Percentiles rank a stretch among this genome's conserved stretches.
Evolutionary conservation across 2,797 vertebrate genomes (phyloP).

Genomic region (Diglossa cyanea): DNA sequence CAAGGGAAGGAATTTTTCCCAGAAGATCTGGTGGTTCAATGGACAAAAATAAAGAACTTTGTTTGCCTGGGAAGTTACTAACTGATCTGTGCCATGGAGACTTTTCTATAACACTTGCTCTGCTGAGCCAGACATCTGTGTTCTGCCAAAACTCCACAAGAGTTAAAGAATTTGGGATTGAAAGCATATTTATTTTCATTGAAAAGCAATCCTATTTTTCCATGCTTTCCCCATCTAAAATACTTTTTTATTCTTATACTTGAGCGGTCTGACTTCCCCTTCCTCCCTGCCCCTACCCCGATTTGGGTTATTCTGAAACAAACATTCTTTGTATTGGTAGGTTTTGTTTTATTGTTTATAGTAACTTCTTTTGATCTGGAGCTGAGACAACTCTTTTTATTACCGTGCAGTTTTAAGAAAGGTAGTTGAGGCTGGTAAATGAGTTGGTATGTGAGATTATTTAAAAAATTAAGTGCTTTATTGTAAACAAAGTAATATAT

Average conservation of each 20-base stretch:
- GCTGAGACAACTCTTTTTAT: not conserved
- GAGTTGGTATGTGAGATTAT: not conserved
- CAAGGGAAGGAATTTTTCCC: not conserved
- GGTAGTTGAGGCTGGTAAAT: not conserved
- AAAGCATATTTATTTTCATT: not conserved
- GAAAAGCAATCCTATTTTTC: not conserved
- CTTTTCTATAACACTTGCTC: not conserved
- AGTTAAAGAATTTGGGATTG: not conserved
- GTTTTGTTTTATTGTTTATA: not conserved
- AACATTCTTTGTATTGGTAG: not conserved
- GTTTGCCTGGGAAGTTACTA: not conserved
- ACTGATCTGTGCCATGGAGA: not conserved
- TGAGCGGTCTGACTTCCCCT: not conserved
- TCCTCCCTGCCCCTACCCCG: accelerated
- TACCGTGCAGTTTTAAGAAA: not conserved
- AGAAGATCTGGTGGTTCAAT: not conserved
- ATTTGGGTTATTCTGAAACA: not conserved
- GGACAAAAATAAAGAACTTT: not conserved
- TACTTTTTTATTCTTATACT: not conserved
- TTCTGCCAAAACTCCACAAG: not conserved
- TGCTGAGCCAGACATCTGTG: not conserved
- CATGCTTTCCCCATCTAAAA: not conserved
- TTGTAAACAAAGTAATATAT: not conserved
- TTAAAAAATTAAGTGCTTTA: not conserved
- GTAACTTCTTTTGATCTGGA: not conserved